Conservation (phyloP, 2,113 vertebrate species). For the Vicugna pacos region DNA sequence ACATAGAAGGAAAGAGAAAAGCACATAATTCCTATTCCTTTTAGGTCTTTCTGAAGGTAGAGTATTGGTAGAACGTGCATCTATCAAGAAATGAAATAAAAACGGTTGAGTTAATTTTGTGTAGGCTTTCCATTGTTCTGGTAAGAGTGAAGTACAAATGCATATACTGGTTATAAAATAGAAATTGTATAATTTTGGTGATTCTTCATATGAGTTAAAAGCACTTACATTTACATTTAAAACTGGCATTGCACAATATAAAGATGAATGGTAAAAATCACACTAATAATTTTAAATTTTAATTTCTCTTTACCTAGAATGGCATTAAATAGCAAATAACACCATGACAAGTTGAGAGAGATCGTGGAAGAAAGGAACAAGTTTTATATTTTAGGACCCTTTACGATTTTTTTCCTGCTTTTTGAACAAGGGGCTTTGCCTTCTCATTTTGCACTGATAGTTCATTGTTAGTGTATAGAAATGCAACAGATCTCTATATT, state of each 20-base stretch:
- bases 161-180: not conserved
- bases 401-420: not conserved
- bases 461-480: not conserved
- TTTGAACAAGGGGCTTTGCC: not conserved
- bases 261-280: not conserved
- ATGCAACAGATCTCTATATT: not conserved
- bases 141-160: slow-evolving; percentile 6
- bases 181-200: not conserved
- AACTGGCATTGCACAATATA: not conserved
- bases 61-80: not conserved
- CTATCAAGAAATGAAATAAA: slow-evolving; percentile 15
- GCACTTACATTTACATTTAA: slow-evolving; percentile 11
- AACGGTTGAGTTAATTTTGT: slow-evolving; percentile 20
- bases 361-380: not conserved
- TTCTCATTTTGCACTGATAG: not conserved
- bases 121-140: not conserved
- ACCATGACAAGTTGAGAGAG: not conserved
- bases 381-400: not conserved
- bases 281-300: slow-evolving; percentile 11
- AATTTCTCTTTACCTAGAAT: slow-evolving; percentile 16
- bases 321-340: not conserved
- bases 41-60: not conserved
- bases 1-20: not conserved
- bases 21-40: not conserved
- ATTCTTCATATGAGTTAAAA: slow-evolving; percentile 16